Percentiles rank a stretch among this genome's conserved stretches.
These are phyloP conservation scores for Ormyrus labotus DNA, from an alignment of 2,888 invertebrate genomes.

Conservation along the genomic window DNA sequence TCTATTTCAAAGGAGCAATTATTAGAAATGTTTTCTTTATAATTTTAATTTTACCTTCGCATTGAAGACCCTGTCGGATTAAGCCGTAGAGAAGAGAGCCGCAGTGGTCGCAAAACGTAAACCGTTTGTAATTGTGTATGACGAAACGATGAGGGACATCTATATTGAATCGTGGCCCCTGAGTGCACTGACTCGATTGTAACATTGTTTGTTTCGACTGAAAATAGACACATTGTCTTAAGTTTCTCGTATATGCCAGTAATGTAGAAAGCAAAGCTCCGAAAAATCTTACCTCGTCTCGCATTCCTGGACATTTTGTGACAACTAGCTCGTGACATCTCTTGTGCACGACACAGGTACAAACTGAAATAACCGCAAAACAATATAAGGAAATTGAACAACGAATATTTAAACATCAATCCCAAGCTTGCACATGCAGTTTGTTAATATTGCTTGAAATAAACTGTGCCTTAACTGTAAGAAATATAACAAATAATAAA, in stretches of 20 bases:
- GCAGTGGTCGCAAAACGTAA: slow-evolving; percentile 99
- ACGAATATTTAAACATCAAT: slow-evolving; percentile 36
- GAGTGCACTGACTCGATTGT: slow-evolving; percentile 79
- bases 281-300: slow-evolving; percentile 83
- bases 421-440: slow-evolving; percentile 55
- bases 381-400: slow-evolving; percentile 1
- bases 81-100: slow-evolving; percentile 98
- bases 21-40: too few relatives aligned
- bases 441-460: slow-evolving; percentile 52
- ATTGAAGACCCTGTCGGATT: slow-evolving; percentile 96
- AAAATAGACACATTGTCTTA: slow-evolving; percentile 33
- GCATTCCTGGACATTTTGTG: slow-evolving; percentile 99
- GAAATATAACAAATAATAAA: slow-evolving; percentile 17
- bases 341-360: slow-evolving; percentile 99
- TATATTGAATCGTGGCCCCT: slow-evolving; percentile 94
- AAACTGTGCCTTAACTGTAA: slow-evolving; percentile 39
- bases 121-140: slow-evolving; percentile 97
- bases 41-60: slow-evolving; percentile 82
- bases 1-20: neutral
- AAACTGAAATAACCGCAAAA: slow-evolving; percentile 81
- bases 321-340: slow-evolving; percentile 97
- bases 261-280: neutral
- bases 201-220: slow-evolving; percentile 64
- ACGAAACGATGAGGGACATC: slow-evolving; percentile 98
- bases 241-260: slow-evolving; percentile 3